These are phyloP conservation scores for Merluccius polli DNA, from an alignment of 2,797 vertebrate species.

Conservation along the genomic window DNA sequence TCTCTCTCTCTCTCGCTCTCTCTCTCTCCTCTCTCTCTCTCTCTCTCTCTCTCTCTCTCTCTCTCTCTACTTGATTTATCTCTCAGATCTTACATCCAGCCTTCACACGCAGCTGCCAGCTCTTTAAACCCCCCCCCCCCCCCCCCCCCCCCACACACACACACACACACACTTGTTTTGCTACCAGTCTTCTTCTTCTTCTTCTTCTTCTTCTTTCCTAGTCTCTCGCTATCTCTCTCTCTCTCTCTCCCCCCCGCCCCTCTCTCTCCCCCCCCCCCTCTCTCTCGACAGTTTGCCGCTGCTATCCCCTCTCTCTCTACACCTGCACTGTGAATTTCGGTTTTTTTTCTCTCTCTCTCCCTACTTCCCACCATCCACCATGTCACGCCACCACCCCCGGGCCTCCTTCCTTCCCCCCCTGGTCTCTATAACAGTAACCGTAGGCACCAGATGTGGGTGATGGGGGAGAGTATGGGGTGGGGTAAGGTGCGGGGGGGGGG, in stretches of 20 bases:
- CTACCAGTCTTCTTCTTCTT: neutral
- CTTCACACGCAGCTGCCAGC: conserved; percentile 73
- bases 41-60: conserved; percentile 34
- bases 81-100: conserved; percentile 73
- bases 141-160: conserved; percentile 6
- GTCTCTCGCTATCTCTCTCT: conserved; percentile 26
- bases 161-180: neutral
- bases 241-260: conserved; percentile 3
- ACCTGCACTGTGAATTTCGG: too few relatives aligned
- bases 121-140: conserved; percentile 63
- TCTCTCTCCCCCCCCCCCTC: neutral
- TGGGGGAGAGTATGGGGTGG: conserved; percentile 15
- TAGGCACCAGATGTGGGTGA: conserved; percentile 29
- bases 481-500: too few relatives aligned
- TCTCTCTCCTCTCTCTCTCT: neutral
- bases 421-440: conserved; percentile 41
- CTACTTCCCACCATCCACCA: conserved; percentile 33
- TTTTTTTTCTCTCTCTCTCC: conserved; percentile 34
- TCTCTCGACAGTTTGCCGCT: neutral
- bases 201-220: conserved; percentile 37
- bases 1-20: conserved; percentile 38
- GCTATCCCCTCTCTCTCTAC: conserved; percentile 23
- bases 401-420: conserved; percentile 24
- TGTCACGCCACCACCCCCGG: conserved; percentile 37
- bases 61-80: conserved; percentile 62